These are phyloP conservation scores for Torymus auratus DNA, from an alignment of 2,888 invertebrate species.

Conservation along the genomic window DNA sequence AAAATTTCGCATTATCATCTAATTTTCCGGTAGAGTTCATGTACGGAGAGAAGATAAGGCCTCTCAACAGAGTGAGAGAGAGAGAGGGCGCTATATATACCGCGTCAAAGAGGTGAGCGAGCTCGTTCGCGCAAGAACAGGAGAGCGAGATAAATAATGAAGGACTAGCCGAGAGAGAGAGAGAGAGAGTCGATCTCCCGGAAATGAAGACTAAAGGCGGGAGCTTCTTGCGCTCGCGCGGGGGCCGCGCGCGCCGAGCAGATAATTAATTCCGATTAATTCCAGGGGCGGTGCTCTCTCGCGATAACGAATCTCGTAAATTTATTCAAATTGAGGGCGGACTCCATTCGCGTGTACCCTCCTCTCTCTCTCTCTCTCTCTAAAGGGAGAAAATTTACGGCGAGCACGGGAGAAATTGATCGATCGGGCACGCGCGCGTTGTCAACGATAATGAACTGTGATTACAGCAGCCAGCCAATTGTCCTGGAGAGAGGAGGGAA, in stretches of 20 bases:
- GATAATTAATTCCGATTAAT: slow-evolving; percentile 59
- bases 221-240: slow-evolving; percentile 7
- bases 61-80: neutral
- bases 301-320: slow-evolving; percentile 54
- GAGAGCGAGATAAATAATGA: slow-evolving; percentile 48
- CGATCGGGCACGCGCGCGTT: slow-evolving; percentile 3
- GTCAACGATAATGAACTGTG: slow-evolving; percentile 29
- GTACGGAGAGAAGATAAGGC: neutral
- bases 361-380: slow-evolving; percentile 54
- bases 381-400: slow-evolving; percentile 18
- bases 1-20: slow-evolving; percentile 24
- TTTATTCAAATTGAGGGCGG: slow-evolving; percentile 56
- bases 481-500: too few relatives aligned
- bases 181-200: slow-evolving; percentile 22
- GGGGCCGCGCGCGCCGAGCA: neutral
- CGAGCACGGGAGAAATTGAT: slow-evolving; percentile 20
- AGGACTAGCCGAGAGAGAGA: neutral
- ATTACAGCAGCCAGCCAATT: neutral
- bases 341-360: slow-evolving; percentile 18
- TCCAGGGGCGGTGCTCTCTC: slow-evolving; percentile 38
- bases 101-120: neutral
- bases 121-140: slow-evolving; percentile 29
- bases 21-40: slow-evolving; percentile 30
- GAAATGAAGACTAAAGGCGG: slow-evolving; percentile 53
- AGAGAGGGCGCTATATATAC: neutral